Evolutionary conservation across 2,113 vertebrate genomes (phyloP).

Genomic region (Hemiprocne comata): DNA sequence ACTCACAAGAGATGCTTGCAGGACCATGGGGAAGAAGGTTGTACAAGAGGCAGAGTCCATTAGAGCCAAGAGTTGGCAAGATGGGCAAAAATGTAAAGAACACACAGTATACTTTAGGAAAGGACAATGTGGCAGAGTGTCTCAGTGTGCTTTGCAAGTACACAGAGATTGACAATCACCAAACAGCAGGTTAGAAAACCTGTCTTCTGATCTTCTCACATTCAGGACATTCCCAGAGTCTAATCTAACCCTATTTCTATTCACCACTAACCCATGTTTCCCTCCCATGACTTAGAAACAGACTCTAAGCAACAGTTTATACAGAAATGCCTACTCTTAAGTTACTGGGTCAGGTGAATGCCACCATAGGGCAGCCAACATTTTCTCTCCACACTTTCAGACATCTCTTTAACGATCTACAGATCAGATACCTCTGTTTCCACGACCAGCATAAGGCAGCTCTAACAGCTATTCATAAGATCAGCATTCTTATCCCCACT

Average conservation of each 20-base stretch:
- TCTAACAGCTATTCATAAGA: not conserved
- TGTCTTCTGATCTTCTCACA: not conserved
- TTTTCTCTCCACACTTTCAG: not conserved
- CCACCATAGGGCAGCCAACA: not conserved
- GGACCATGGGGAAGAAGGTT: not conserved
- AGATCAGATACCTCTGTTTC: not conserved
- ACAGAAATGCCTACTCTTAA: not conserved
- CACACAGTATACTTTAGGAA: not conserved
- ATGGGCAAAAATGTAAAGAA: not conserved
- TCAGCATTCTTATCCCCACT: not conserved
- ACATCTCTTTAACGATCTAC: not conserved
- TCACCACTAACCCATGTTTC: not conserved
- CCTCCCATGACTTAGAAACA: not conserved
- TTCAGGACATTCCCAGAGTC: not conserved
- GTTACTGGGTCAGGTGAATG: not conserved
- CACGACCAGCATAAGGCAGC: not conserved
- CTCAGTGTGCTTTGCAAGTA: not conserved
- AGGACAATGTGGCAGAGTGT: not conserved
- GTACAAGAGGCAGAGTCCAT: not conserved
- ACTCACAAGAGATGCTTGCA: not conserved
- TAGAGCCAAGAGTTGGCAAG: not conserved
- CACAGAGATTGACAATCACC: not conserved
- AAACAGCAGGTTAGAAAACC: not conserved
- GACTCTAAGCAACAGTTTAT: not conserved
- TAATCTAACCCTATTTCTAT: not conserved